Percentiles rank a stretch among this genome's conserved stretches.
phyloP scores from a whole-genome alignment of 1,140 invertebrate species.

The Tetraneura akinire region DNA sequence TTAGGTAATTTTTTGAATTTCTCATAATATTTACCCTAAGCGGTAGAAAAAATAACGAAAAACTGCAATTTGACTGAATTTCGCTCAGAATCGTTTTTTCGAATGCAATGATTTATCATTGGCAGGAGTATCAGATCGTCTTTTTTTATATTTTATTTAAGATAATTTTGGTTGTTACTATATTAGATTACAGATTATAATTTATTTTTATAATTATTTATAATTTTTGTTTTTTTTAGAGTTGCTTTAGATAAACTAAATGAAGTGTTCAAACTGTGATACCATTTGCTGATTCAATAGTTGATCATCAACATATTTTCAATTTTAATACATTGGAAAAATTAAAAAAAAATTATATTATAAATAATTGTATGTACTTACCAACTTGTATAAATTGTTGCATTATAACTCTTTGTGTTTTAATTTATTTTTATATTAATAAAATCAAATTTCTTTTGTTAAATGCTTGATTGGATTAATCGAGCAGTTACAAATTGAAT shows the following conservation, averaged over 20 bases:
- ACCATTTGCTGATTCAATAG: background rate
- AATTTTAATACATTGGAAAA: background rate
- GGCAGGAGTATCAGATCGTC: no score
- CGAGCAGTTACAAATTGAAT: no score
- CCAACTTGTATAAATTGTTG: background rate
- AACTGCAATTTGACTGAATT: no score
- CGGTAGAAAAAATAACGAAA: no score
- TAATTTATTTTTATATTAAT: slow-evolving; percentile 13
- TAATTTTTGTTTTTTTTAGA: slow-evolving; percentile 4
- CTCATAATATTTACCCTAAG: no score
- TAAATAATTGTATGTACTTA: background rate
- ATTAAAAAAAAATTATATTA: background rate
- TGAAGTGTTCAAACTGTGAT: slow-evolving; percentile 20
- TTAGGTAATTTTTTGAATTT: no score
- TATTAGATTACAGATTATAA: background rate
- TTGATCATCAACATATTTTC: background rate
- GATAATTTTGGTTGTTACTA: no score
- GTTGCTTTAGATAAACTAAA: slow-evolving; percentile 29
- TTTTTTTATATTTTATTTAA: no score
- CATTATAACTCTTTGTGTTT: background rate
- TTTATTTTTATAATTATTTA: slow-evolving; percentile 5
- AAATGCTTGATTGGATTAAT: no score
- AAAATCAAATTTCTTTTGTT: background rate
- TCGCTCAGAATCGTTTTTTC: no score
- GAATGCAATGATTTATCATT: no score